Evolutionary conservation across 2,797 vertebrate species (phyloP), one percentile per base, ranked within the genome.

Genomic region (Lepilemur ruficaudatus): DNA sequence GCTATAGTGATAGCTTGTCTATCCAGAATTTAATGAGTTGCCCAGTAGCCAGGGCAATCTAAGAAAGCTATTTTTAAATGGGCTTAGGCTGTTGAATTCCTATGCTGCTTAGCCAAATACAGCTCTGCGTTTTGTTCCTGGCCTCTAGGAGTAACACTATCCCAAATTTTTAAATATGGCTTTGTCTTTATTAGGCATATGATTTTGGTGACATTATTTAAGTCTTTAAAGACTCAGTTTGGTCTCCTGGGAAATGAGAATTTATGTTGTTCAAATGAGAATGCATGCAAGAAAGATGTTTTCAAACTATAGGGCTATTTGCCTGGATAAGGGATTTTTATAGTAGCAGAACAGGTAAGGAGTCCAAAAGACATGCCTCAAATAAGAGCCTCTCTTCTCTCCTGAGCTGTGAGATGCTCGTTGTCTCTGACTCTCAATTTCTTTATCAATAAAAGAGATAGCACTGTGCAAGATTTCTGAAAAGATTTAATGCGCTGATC

Each of bases 321-420:
- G 72, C 41, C n/a, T 38, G 30, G 28, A 48, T 5, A 9, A 41
- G 7, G 2, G 3, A 48, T 41, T 30, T 1, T 55, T 5, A 1
- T 0, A 2, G 14, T 18, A 12, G 11, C 15, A 61, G 32, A 67
- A 35, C 2, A 35, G 43, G 5, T 7, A 3, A 14, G 25, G 6
- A 2, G 6, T 38, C 46, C 5, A 14, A 10, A 5, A 52, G 35
- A 18, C 2, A 0, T 0, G 7, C 6, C 28, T 67, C 22, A 13
- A 20, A 5, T 4, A 28, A 85, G 32, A 52, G 4, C 1, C 23
- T 12, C 4, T 72, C 20, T 70, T 38, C 0, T 23, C 8, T 25
- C 11, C 32, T 86, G 1, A 10, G 4, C 35, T 55, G 1, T 0
- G 35, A 84, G n/a, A 12, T 4, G 11, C 20, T 70, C 10, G 2